Evolutionary conservation across 2,113 vertebrate genomes (phyloP).

Genomic region (Circaetus gallicus): DNA sequence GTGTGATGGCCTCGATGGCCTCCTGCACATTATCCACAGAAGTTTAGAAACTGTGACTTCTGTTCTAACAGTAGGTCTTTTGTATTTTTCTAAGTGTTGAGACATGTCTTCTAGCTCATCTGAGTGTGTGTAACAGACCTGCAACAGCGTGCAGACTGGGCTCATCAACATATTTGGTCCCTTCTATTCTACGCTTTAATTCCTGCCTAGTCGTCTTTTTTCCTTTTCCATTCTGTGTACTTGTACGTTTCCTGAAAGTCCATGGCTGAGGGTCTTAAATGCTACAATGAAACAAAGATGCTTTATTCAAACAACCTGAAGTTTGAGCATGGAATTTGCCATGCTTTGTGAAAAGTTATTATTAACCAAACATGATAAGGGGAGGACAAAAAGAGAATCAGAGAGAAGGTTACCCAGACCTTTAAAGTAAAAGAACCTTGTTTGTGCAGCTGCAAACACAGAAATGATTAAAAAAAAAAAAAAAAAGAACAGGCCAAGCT

Average conservation of each 20-base stretch:
- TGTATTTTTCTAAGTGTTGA: not conserved
- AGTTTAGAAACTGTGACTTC: not conserved
- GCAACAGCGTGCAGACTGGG: not conserved
- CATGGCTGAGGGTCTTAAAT: not conserved
- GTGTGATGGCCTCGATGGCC: not conserved
- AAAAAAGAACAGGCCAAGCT: not conserved
- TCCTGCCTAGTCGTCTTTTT: not conserved
- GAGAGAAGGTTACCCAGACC: not conserved
- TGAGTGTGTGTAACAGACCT: not conserved
- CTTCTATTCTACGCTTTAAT: not conserved
- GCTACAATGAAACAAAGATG: not conserved
- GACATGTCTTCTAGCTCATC: not conserved
- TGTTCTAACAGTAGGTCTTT: not conserved
- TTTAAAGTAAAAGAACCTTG: not conserved
- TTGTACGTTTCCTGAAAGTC: not conserved
- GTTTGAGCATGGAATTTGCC: not conserved
- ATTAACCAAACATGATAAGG: not conserved
- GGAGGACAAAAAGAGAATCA: not conserved
- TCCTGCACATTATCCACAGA: not conserved
- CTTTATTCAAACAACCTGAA: not conserved
- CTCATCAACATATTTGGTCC: not conserved
- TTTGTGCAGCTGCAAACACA: conserved; percentile 18
- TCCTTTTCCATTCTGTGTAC: not conserved
- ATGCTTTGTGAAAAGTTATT: not conserved
- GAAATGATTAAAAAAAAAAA: not conserved